phyloP scores from a whole-genome alignment of 2,113 vertebrate genomes.

The Ranitomeya imitator region DNA sequence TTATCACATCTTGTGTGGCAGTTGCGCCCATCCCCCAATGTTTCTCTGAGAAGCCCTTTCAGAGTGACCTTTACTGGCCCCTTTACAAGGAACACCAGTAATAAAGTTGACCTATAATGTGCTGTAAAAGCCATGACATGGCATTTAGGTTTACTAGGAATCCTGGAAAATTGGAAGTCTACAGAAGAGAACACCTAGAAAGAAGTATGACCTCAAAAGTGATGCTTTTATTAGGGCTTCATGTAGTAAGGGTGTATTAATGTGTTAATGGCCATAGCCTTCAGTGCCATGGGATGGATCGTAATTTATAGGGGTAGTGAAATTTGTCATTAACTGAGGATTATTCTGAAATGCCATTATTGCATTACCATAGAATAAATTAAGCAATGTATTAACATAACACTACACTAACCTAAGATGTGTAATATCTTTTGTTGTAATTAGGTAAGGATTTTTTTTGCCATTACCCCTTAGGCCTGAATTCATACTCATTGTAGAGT shows the following conservation, averaged over 20 bases:
- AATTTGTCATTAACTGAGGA: no score
- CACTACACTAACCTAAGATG: not conserved
- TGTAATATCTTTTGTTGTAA: not conserved
- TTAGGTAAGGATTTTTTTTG: not conserved
- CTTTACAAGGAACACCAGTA: not conserved
- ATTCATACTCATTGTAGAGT: no score
- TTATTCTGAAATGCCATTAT: not conserved
- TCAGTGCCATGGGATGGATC: no score
- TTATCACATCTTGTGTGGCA: not conserved
- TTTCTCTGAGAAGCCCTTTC: not conserved
- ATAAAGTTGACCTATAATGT: constrained; percentile 11
- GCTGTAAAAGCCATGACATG: constrained; percentile 9
- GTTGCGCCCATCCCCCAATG: not conserved
- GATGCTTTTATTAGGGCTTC: no score
- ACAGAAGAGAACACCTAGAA: not conserved
- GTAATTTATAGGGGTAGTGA: no score
- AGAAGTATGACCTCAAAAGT: no score
- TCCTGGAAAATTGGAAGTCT: not conserved
- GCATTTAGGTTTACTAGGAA: not conserved
- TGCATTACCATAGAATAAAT: not conserved
- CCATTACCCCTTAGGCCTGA: no score
- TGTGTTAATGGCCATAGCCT: no score
- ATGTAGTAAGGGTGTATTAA: no score
- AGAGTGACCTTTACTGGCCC: not conserved
- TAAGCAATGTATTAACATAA: no score